These are phyloP conservation scores for Chouioia cunea DNA, from an alignment of 2,888 invertebrate genomes.

Conservation along the genomic window DNA sequence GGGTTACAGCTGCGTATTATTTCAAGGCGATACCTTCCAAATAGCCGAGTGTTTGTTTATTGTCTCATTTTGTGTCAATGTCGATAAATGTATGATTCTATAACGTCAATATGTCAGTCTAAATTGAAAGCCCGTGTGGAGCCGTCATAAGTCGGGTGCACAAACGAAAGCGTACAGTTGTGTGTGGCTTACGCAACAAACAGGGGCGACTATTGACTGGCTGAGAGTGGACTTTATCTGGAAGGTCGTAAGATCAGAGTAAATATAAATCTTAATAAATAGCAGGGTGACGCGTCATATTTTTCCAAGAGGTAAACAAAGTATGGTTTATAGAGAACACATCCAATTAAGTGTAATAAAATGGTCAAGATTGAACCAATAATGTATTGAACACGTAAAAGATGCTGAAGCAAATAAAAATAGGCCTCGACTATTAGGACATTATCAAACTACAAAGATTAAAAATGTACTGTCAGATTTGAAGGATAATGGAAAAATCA, in stretches of 20 bases:
- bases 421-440: too few species aligned
- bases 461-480: too few species aligned
- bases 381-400: not conserved
- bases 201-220: slow-evolving; percentile 24
- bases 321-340: slow-evolving; percentile 27
- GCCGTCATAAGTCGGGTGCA: slow-evolving; percentile 28
- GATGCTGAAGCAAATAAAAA: not conserved
- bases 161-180: slow-evolving; percentile 24
- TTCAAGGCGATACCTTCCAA: not conserved
- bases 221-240: slow-evolving; percentile 38
- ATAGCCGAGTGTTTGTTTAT: not conserved
- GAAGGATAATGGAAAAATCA: too few species aligned
- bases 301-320: slow-evolving; percentile 37
- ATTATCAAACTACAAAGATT: not conserved
- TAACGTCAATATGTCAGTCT: slow-evolving; percentile 28
- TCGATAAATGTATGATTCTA: not conserved
- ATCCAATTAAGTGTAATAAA: slow-evolving; percentile 33
- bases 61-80: slow-evolving; percentile 2
- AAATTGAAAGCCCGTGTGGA: slow-evolving; percentile 1
- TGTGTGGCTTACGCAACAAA: slow-evolving; percentile 23
- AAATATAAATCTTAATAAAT: slow-evolving; percentile 46
- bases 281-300: slow-evolving; percentile 34
- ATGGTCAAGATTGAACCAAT: slow-evolving; percentile 15
- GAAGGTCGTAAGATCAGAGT: slow-evolving; percentile 44
- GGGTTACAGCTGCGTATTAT: too few species aligned